These are phyloP conservation scores for Dynastes grantii DNA, from an alignment of 2,888 invertebrate species.

Conservation along the genomic window DNA sequence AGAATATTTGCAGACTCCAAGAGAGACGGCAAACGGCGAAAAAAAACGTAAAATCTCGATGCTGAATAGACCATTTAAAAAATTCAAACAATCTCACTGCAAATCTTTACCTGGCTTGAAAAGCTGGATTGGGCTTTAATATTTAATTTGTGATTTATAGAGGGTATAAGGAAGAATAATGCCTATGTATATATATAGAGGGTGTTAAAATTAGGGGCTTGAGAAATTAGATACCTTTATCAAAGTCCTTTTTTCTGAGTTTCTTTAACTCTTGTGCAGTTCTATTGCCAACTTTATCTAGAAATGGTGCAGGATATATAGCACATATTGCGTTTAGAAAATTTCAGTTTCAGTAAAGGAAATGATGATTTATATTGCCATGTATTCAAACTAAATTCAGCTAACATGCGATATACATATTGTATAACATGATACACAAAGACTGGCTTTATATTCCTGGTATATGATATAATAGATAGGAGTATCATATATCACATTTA, in stretches of 20 bases:
- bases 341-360: neutral
- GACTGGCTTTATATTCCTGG: neutral
- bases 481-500: neutral
- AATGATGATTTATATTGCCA: slow-evolving; percentile 11
- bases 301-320: neutral
- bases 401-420: neutral
- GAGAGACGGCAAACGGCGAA: neutral
- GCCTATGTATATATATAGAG: slow-evolving; percentile 24
- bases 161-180: slow-evolving; percentile 38
- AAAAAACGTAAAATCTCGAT: slow-evolving; percentile 26
- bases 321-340: too few species aligned
- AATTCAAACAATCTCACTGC: slow-evolving; percentile 33
- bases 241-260: neutral
- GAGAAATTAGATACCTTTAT: slow-evolving; percentile 30
- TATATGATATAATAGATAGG: neutral
- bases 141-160: slow-evolving; percentile 44
- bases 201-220: slow-evolving; percentile 39
- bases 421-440: too few species aligned
- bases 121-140: slow-evolving; percentile 40
- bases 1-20: neutral
- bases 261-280: neutral
- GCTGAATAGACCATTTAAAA: slow-evolving; percentile 33
- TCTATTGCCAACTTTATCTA: too few species aligned
- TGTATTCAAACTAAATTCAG: neutral
- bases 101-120: slow-evolving; percentile 32